A percentile compares a stretch with the other conserved stretches of the same genome.
These are phyloP conservation scores for Apocheima hispidaria DNA, from an alignment of 2,888 invertebrate species.

Conservation along the genomic window DNA sequence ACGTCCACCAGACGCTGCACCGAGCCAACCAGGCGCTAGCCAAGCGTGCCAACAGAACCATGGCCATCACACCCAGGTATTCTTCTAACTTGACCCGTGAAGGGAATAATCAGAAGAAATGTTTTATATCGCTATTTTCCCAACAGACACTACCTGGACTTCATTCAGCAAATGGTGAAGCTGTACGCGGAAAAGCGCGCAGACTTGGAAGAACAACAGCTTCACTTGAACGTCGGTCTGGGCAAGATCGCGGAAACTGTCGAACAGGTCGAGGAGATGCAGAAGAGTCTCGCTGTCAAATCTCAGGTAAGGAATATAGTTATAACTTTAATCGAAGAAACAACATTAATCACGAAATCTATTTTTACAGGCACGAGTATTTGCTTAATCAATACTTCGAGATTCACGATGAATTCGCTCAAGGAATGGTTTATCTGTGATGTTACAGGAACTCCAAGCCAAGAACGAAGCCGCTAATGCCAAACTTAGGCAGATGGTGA, in stretches of 20 bases:
- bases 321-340: not conserved
- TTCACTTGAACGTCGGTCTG: constrained; percentile 99
- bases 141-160: constrained; percentile 96
- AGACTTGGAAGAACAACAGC: constrained; percentile 99
- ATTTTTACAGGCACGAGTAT: too few relatives aligned
- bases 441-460: constrained; percentile 92
- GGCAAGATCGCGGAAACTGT: constrained; percentile 99
- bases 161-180: constrained; percentile 99
- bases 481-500: constrained; percentile 99
- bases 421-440: not conserved
- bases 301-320: constrained; percentile 87
- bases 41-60: constrained; percentile 97
- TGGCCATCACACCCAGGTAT: constrained; percentile 97
- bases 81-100: not conserved
- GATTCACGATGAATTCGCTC: not conserved
- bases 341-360: too few relatives aligned
- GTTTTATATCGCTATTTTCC: not conserved
- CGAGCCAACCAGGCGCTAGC: constrained; percentile 96
- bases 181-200: constrained; percentile 98
- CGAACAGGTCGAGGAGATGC: constrained; percentile 99
- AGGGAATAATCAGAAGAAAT: too few relatives aligned
- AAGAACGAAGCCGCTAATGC: constrained; percentile 99
- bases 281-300: constrained; percentile 98
- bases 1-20: constrained; percentile 98
- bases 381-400: not conserved